Evolutionary conservation across 1,140 invertebrate genomes (phyloP), one percentile per base, ranked within the genome.

Genomic region (Bombus balteatus): DNA sequence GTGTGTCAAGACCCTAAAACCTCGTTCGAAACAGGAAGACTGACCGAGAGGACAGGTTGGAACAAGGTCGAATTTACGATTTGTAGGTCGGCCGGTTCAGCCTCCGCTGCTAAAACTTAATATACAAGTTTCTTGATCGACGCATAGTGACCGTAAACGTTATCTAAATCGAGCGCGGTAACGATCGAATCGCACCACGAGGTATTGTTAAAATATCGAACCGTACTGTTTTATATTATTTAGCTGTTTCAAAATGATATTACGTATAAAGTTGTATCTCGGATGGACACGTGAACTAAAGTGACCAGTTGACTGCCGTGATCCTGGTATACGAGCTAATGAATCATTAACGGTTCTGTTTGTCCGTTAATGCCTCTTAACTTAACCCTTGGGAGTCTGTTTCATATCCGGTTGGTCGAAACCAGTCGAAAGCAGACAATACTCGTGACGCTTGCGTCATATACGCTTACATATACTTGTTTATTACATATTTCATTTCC

Each of bases 301-400:
- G 68, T 41, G 41, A 32, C n/a, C 74, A 77, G 86, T 87, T 82
- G 70, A 87, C 81, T 18, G 41, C n/a, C 37, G 18, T 37, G 82
- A 34, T 85, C 81, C 73, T 85, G 62, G 78, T 65, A 18, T 18
- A 85, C 68, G 71, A 72, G 72, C 79, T 92, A 91, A 93, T 91
- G 91, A 93, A 87, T 92, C 92, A 92, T 93, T 91, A 92, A 81
- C 85, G 83, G 85, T 79, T 73, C 92, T 88, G 91, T 92, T 91
- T 91, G 87, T 72, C 86, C 87, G 89, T 92, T 92, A 92, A 89
- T 90, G 92, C 72, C 92, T 91, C 88, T 93, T 92, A 91, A 92
- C 88, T 93, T 92, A 91, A 92, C 92, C 89, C 87, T 81, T 85
- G 76, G 91, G 91, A 92, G 92, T 92, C 92, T 93, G 91, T 92